Conservation (phyloP, 37 sponge, comb jelly and placozoan genomes). For the Mnemiopsis leidyi region DNA sequence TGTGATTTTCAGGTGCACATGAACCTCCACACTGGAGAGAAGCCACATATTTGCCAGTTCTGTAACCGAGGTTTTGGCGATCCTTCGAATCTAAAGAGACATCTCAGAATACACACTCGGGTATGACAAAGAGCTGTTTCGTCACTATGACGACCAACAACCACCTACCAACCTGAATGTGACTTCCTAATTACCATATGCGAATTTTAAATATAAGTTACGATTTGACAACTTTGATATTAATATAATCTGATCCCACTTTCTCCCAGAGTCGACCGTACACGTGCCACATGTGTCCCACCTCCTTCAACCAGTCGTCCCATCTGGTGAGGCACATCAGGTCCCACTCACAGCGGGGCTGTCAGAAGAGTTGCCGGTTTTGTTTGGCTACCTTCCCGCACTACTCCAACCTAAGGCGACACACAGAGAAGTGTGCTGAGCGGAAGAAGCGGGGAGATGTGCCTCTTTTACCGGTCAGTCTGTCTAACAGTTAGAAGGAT, state of each 20-base stretch:
- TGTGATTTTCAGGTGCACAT: slow-evolving; percentile 43
- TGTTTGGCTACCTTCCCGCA: slow-evolving; percentile 23
- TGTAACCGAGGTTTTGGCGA: not conserved
- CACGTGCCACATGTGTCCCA: slow-evolving; percentile 25
- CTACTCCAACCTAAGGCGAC: slow-evolving; percentile 29
- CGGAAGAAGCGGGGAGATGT: slow-evolving; percentile 11
- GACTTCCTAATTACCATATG: too few species aligned
- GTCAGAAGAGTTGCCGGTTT: not conserved
- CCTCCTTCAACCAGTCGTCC: slow-evolving; percentile 4
- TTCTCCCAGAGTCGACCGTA: not conserved
- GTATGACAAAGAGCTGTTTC: too few species aligned
- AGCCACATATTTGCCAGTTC: slow-evolving; percentile 10
- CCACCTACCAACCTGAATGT: too few species aligned
- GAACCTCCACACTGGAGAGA: slow-evolving; percentile 28
- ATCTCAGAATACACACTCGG: slow-evolving; percentile 10
- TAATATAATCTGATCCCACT: not conserved
- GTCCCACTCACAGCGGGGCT: slow-evolving; percentile 29
- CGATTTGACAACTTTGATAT: too few species aligned
- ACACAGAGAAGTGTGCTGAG: not conserved
- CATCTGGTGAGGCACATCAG: slow-evolving; percentile 1
- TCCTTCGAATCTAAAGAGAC: not conserved
- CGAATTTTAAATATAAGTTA: not conserved
- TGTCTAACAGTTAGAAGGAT: not conserved
- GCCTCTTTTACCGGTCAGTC: not conserved
- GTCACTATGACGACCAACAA: too few species aligned